These are phyloP conservation scores for Sphaeramia orbicularis DNA, from an alignment of 2,797 vertebrate genomes.

Conservation along the genomic window DNA sequence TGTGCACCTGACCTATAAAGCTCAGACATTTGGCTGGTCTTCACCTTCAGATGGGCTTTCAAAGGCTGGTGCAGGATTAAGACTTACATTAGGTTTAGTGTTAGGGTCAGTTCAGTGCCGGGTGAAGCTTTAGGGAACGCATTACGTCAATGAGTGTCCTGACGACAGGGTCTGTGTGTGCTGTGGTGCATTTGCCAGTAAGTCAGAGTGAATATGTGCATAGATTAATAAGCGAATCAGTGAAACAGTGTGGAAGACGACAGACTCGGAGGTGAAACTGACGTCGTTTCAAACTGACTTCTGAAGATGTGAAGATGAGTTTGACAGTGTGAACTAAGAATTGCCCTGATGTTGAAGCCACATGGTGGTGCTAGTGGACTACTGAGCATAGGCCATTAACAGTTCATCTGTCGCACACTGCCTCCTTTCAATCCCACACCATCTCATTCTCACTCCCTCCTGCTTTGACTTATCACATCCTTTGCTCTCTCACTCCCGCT, in stretches of 20 bases:
- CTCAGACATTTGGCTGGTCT: too few species aligned
- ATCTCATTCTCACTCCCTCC: slow-evolving; percentile 60
- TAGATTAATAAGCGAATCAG: slow-evolving; percentile 1
- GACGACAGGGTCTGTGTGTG: neutral
- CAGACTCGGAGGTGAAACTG: slow-evolving; percentile 9
- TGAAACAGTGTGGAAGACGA: neutral
- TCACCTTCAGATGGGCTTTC: too few species aligned
- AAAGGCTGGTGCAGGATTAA: too few species aligned
- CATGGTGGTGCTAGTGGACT: slow-evolving; percentile 85
- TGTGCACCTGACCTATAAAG: too few species aligned
- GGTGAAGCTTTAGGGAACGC: too few species aligned
- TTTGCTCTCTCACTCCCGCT: slow-evolving; percentile 46
- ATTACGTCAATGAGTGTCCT: neutral
- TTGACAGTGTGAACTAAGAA: slow-evolving; percentile 1
- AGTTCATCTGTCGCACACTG: slow-evolving; percentile 49
- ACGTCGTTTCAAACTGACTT: slow-evolving; percentile 19
- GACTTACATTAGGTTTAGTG: too few species aligned
- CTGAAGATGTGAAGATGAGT: slow-evolving; percentile 14
- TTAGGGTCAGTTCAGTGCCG: too few species aligned
- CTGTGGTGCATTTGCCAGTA: neutral
- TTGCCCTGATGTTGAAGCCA: slow-evolving; percentile 57
- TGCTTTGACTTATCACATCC: slow-evolving; percentile 69
- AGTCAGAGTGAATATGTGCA: neutral
- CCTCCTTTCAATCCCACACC: slow-evolving; percentile 57
- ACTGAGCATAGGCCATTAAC: slow-evolving; percentile 47